Base-by-base conservation (phyloP, 2,888 invertebrate species). In the Scaeva pyrastri region DNA sequence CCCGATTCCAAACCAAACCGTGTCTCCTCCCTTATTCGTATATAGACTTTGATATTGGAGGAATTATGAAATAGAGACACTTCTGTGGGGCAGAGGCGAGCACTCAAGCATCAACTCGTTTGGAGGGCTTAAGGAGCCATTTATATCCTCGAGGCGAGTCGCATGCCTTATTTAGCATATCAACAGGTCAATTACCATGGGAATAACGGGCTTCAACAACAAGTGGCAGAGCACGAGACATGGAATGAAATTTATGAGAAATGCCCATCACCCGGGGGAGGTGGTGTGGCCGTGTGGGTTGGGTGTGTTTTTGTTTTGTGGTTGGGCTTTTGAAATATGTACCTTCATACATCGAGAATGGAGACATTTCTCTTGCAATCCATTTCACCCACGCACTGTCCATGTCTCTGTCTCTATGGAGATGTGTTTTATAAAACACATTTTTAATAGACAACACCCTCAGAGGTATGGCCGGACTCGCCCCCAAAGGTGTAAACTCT, bases 141-240 rank as follows among this genome's bases (percentile, higher is more conserved):
- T 76, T 80, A 71, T 45, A 71, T 45, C 76, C 81, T 23, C 48
- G 73, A 50, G 76, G 70, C 81, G 50, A 76, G 85, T 81, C 76
- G 81, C 73, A 81, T 85, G 81, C 77, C 81, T 85, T 85, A 73
- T 85, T 85, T 81, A 81, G 76, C 85, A 85, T 76, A 85, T 85
- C 85, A 81, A 85, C 85, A 85, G 85, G 85, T 85, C 85, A 85
- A 85, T 85, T 85, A 81, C 73, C 85, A 73, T 81, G 85, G 81
- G 81, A 76, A 85, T 73, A 74, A 19, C 45, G 60, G 70, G 72
- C 81, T 68, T 73, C 70, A 81, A 72, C 81, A 66, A 85, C 85
- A 85, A 85, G 76, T 76, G 72, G 72, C 60, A 55, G 21, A 50
- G 14, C 16, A 41, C 19, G 60, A 21, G 72, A 39, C 26, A 14